A percentile compares a stretch with the other conserved stretches of the same genome.
These are phyloP conservation scores for Cardiocondyla obscurior DNA, from an alignment of 1,140 invertebrate genomes.

Conservation along the genomic window DNA sequence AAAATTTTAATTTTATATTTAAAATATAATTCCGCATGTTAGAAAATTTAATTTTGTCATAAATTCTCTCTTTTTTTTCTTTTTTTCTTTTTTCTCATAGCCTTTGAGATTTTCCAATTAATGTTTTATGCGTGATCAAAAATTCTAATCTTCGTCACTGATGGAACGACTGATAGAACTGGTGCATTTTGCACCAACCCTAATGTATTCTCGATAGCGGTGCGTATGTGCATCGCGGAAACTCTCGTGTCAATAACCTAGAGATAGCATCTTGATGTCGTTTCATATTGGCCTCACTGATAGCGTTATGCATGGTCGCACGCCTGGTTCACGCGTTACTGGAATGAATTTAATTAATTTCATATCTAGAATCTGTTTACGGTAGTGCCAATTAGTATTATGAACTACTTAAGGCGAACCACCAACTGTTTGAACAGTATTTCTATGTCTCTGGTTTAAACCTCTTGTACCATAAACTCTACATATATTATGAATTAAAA, in stretches of 20 bases:
- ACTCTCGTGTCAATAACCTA: slow-evolving; percentile 63
- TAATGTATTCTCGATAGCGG: slow-evolving; percentile 38
- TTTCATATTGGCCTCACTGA: slow-evolving; percentile 56
- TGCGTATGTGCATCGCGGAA: neutral
- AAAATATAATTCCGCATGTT: neutral
- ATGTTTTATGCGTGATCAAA: neutral
- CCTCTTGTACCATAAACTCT: neutral
- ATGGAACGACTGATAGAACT: slow-evolving; percentile 5
- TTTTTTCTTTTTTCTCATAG: too few species aligned
- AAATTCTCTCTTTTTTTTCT: neutral
- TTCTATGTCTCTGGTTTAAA: neutral
- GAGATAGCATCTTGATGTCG: slow-evolving; percentile 60
- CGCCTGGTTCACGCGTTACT: slow-evolving; percentile 6
- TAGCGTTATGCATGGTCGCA: slow-evolving; percentile 39
- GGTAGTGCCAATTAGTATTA: slow-evolving; percentile 10
- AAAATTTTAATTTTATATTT: too few species aligned
- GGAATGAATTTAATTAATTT: slow-evolving; percentile 46
- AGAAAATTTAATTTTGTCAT: neutral
- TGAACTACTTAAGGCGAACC: neutral
- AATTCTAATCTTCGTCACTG: neutral
- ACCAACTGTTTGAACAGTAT: neutral
- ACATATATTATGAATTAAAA: neutral
- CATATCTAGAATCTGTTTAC: slow-evolving; percentile 35
- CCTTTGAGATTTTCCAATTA: neutral
- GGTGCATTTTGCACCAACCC: slow-evolving; percentile 1